Base-by-base conservation (phyloP, 2,888 invertebrate species). In the Lycocerus yunnanus region DNA sequence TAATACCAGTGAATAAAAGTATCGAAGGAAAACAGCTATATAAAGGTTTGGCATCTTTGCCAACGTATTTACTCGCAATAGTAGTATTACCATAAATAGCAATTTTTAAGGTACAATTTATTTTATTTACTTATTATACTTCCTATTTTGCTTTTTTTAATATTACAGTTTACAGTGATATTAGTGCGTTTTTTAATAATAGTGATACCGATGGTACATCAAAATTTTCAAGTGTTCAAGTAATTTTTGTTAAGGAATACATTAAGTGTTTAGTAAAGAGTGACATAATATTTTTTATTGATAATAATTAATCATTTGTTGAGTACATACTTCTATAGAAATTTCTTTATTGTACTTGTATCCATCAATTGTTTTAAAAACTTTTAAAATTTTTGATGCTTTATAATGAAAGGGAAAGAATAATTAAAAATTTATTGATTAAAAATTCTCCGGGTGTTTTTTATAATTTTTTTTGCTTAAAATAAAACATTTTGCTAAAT, bases 51-150 rank as follows among this genome's bases (percentile, higher is more conserved):
- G 73, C 75, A 75, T 78, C 79, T 77, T 76, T 78, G 77, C 77
- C 72, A 79, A 77, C 76, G 78, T 81, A 81, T 81, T 81, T 81
- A 78, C 80, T 80, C 77, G 81, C 81, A 78, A 80, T 80, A 81
- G 79, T 81, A 78, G 80, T 81, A 81, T 80, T 81, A 78, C 79
- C 80, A 80, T 78, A 80, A 80, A 78, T 77, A 78, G 73, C 77
- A 78, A 76, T 72, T 74, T 75, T 78, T 74, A 76, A 77, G 78
- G 80, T 81, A 80, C 75, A 77, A 79, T 72, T 78, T 71, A 78
- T 77, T n/a, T 43, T 43, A 43, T n/a, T 43, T 27, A 13, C 13
- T n/a, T n/a, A n/a, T 1, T n/a, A n/a, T 43, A 43, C n/a, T 43
- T 43, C 43, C n/a, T 43, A n/a, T 43, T 43, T 43, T 43, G 43